Evolutionary conservation across 2,113 vertebrate genomes (phyloP).

Genomic region (Gorsachius goisagi): DNA sequence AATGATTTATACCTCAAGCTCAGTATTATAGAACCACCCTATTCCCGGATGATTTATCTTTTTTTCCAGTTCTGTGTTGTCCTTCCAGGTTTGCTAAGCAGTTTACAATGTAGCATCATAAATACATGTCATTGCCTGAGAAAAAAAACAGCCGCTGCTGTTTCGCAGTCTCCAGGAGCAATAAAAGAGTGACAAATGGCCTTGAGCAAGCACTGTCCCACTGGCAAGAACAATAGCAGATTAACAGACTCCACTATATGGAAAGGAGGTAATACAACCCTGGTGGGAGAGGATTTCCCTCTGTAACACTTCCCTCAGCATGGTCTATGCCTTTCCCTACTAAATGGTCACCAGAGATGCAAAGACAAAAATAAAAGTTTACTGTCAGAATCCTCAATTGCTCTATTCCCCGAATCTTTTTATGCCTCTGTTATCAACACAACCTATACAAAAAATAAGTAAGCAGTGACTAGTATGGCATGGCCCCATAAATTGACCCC

Average conservation of each 20-base stretch:
- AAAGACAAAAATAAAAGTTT: neutral
- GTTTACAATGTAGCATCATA: constrained; percentile 10
- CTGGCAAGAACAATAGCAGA: constrained; percentile 22
- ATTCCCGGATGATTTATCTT: neutral
- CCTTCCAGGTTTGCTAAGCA: constrained; percentile 12
- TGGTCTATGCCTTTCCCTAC: neutral
- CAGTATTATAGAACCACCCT: neutral
- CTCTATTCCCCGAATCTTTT: neutral
- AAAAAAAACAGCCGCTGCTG: neutral
- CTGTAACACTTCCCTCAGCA: neutral
- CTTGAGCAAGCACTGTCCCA: neutral
- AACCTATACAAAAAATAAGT: neutral
- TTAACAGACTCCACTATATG: neutral
- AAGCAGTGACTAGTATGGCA: neutral
- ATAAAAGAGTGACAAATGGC: constrained; percentile 32
- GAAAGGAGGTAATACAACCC: neutral
- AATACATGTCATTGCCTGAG: neutral
- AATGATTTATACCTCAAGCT: constrained; percentile 3
- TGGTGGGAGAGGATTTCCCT: constrained; percentile 24
- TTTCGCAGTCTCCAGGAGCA: neutral
- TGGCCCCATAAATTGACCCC: accelerated
- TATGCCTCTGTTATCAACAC: neutral
- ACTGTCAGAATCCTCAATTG: neutral
- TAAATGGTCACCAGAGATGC: neutral
- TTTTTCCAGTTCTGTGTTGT: neutral